Base-by-base conservation (phyloP, 2,888 invertebrate species). In the Pedicia rivosa region DNA sequence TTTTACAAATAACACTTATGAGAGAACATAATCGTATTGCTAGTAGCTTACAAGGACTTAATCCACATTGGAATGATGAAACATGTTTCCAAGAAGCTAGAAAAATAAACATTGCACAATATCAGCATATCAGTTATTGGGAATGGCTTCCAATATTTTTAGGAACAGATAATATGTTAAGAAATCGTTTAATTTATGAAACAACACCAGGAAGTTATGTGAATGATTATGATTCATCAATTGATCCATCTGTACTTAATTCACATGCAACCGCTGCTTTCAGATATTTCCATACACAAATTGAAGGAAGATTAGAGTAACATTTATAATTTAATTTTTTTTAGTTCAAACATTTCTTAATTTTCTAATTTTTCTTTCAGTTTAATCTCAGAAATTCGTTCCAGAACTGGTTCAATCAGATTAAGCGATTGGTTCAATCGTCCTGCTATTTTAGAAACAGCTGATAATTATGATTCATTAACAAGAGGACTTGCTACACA, bases 401-500 rank as follows among this genome's bases (percentile, higher is more conserved):
- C 56, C 25, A 54, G 60, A 6, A 48, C 56, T 17, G 62, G 61
- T 13, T 58, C 62, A 4, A 45, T 66, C 29, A 57, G 67, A 9
- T 52, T 70, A 14, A 66, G 66, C 44, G 63, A 68, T 48, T 64
- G 65, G 59, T 65, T 65, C 47, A 68, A 67, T 50, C 56, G 66
- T 22, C 70, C 70, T 5, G 59, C 61, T 29, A 58, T 70, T 36
- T 55, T 70, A 38, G 70, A 70, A 48, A 55, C 58, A 17, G 62
- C 57, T 19, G 61, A 65, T 40, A 67, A 67, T 48, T 77, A 82
- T 49, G 80, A 82, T 53, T 73, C 76, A 42, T 64, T 87, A 37
- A 67, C 76, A 2, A 64, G 86, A 59, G 84, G 86, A 6, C 65
- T 88, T 50, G 65, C 77, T 3, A 74, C 74, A 10, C 87, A 90